A percentile compares a stretch with the other conserved stretches of the same genome.
phyloP scores from a whole-genome alignment of 1,140 invertebrate genomes.

The Heliothis subflexa region DNA sequence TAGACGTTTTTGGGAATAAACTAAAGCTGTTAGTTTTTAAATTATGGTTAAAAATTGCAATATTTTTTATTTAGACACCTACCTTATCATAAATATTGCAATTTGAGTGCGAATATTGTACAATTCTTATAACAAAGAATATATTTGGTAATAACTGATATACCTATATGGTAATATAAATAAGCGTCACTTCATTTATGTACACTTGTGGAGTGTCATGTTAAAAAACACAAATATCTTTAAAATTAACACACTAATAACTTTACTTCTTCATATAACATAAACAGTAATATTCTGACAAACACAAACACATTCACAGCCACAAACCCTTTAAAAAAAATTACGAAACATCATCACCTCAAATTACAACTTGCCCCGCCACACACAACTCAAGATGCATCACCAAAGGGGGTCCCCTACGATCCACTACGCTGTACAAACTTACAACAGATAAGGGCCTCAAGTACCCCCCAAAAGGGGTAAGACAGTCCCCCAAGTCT shows the following conservation, averaged over 20 bases:
- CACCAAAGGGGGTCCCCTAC: conserved; percentile 80
- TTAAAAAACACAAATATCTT: not conserved
- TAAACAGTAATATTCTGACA: no score
- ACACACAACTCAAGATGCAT: conserved; percentile 81
- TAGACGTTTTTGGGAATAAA: conserved; percentile 18
- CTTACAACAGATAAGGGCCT: conserved; percentile 84
- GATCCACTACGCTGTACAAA: conserved; percentile 85
- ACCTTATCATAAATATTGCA: no score
- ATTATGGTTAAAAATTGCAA: no score
- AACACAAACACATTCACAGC: not conserved
- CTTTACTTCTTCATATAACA: no score
- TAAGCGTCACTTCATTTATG: not conserved
- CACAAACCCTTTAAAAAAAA: conserved; percentile 41
- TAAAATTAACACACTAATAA: not conserved
- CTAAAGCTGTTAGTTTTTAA: not conserved
- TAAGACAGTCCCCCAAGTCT: conserved; percentile 83
- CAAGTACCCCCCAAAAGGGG: conserved; percentile 84
- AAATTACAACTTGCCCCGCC: conserved; percentile 59
- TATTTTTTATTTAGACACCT: no score
- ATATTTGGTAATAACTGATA: no score
- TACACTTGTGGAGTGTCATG: no score
- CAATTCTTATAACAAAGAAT: no score
- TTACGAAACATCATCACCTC: conserved; percentile 51
- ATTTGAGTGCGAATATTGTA: no score
- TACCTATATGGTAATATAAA: no score